phyloP scores from a whole-genome alignment of 2,113 vertebrate genomes.

The Rhinichthys klamathensis region DNA sequence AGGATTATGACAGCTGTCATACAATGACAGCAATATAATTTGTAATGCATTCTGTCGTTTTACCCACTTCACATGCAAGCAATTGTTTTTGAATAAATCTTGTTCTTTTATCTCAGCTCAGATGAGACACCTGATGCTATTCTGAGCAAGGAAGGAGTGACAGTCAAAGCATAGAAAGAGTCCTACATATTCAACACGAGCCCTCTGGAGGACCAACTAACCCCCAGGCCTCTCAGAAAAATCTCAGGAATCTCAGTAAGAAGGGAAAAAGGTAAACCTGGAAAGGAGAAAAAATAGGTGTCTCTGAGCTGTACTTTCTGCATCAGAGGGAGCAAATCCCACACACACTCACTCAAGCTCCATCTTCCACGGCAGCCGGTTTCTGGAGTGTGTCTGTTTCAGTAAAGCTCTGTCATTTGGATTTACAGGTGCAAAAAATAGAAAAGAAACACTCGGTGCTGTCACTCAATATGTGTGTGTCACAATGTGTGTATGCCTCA shows the following conservation, averaged over 20 bases:
- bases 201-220: conserved; percentile 20
- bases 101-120: conserved; percentile 26
- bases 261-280: neutral
- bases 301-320: conserved; percentile 25
- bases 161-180: conserved; percentile 20
- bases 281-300: neutral
- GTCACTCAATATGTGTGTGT: conserved; percentile 44
- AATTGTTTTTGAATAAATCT: conserved; percentile 7
- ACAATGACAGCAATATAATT: neutral
- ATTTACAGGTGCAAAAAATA: conserved; percentile 35
- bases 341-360: conserved; percentile 41
- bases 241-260: conserved; percentile 12
- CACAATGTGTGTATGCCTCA: conserved; percentile 37
- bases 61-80: conserved; percentile 1
- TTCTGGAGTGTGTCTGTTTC: conserved; percentile 36
- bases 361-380: conserved; percentile 19
- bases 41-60: neutral
- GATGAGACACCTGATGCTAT: conserved; percentile 41
- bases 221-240: neutral
- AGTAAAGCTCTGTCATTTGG: conserved; percentile 50
- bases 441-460: conserved; percentile 22
- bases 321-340: conserved; percentile 25
- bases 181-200: conserved; percentile 33
- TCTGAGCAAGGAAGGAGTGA: conserved; percentile 28
- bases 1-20: neutral